Conservation (phyloP, 1,140 invertebrate genomes). For the Nomia melanderi region DNA sequence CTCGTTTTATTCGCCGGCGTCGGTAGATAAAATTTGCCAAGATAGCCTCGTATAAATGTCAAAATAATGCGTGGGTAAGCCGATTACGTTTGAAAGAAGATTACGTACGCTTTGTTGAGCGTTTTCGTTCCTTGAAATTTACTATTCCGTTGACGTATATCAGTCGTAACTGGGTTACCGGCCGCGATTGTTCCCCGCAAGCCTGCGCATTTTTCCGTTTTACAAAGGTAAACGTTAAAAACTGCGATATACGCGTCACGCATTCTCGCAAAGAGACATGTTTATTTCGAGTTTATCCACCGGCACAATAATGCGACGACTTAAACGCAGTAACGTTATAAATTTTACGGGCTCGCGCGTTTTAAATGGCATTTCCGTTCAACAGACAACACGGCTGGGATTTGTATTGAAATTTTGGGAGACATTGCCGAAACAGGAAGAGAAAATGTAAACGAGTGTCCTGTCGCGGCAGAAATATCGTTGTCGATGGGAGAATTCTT, state of each 20-base stretch:
- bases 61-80: slow-evolving; percentile 17
- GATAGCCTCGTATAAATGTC: slow-evolving; percentile 1
- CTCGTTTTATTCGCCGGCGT: background rate
- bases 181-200: background rate
- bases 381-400: background rate
- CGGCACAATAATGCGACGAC: background rate
- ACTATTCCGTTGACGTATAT: background rate
- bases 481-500: background rate
- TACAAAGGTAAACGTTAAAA: background rate
- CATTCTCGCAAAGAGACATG: background rate
- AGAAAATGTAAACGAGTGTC: slow-evolving; percentile 32
- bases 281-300: slow-evolving; percentile 15
- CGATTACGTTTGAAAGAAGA: slow-evolving; percentile 14
- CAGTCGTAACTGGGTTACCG: background rate
- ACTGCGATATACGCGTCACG: background rate
- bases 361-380: too few relatives aligned
- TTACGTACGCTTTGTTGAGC: background rate
- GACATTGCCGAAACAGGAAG: background rate
- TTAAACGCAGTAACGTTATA: background rate
- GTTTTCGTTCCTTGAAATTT: slow-evolving; percentile 9
- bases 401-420: slow-evolving; percentile 22
- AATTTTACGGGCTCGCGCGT: slow-evolving; percentile 1
- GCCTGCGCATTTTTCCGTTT: slow-evolving; percentile 12
- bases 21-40: background rate
- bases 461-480: background rate